Base-by-base conservation (phyloP, 1,140 invertebrate species). In the Steinernema khuongi region DNA sequence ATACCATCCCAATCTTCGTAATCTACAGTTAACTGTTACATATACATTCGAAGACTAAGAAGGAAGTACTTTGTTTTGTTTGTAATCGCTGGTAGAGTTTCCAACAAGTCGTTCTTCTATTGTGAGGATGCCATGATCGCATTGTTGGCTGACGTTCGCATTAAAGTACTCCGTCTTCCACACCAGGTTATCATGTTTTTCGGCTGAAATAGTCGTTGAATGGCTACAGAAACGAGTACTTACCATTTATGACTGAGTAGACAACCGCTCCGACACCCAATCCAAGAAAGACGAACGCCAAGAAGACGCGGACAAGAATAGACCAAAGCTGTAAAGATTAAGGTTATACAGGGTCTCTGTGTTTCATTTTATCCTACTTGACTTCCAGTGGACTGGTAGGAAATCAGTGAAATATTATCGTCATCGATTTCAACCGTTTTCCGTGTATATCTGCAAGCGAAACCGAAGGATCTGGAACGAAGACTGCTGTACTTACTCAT, bases 371-470 rank as follows among this genome's bases (percentile, higher is more conserved):
- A 17, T 60, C n/a, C 26, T 60, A 60, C 50, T 26, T 60, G 50
- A 26, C 50, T 60, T 60, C 50, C 50, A 17, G 50, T 22, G 50
- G 50, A 17, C 26, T 60, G 50, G 22, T 60, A 60, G 4, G 50
- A 60, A 60, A 60, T 60, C 22, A 60, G 50, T 14, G 50, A 60
- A 26, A 60, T 60, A 22, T 60, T 60, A 26, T 60, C 50, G 19
- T 60, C 50, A 22, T 60, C 50, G 19, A 60, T 60, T 60, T 60
- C 50, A 22, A 60, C 50, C 50, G 50, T 60, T 60, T 60, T 60
- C 7, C 11, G 7, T 14, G 50, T n/a, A 60, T n/a, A 60, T 22
- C 50, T 60, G 50, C 14, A 60, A 22, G 14, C 26, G 7, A 41
- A 41, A 7, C n/a, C 7, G 36, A n/a, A 11, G 36, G 36, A 41